These are phyloP conservation scores for Pelvicachromis taeniatus DNA, from an alignment of 2,113 vertebrate species.

Conservation along the genomic window DNA sequence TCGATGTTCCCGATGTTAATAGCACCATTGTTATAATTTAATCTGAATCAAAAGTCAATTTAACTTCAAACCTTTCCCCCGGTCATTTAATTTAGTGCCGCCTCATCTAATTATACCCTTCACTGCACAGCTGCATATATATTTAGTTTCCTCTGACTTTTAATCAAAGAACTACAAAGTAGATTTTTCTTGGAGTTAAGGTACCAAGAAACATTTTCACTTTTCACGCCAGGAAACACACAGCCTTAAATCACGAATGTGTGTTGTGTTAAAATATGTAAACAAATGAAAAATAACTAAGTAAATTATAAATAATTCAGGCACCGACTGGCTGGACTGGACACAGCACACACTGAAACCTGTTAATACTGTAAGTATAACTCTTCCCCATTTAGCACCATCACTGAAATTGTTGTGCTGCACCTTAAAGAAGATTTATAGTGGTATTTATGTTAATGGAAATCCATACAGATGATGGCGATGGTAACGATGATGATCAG, in stretches of 20 bases:
- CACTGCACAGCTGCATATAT: not conserved
- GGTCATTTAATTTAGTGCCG: not conserved
- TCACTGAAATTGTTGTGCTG: not conserved
- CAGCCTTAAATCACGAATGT: not conserved
- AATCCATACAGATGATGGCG: not conserved
- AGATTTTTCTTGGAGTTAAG: not conserved
- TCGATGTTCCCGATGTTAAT: not conserved
- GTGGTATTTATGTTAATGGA: not conserved
- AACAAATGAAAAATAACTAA: not conserved
- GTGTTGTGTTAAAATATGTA: not conserved
- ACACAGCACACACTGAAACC: not conserved
- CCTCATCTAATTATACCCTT: not conserved
- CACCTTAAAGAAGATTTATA: constrained; percentile 1
- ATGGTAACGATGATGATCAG: constrained; percentile 2
- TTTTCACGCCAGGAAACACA: not conserved
- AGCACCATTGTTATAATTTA: not conserved
- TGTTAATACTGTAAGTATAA: not conserved
- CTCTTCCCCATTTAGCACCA: not conserved
- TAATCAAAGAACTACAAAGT: not conserved
- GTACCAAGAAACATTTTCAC: not conserved
- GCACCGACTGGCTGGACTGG: not conserved
- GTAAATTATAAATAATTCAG: not conserved
- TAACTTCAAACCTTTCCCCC: not conserved
- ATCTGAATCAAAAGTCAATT: not conserved
- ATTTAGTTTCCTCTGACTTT: not conserved